Evolutionary conservation across 1,140 invertebrate genomes (phyloP), one percentile per base, ranked within the genome.

Genomic region (Elysia chlorotica): DNA sequence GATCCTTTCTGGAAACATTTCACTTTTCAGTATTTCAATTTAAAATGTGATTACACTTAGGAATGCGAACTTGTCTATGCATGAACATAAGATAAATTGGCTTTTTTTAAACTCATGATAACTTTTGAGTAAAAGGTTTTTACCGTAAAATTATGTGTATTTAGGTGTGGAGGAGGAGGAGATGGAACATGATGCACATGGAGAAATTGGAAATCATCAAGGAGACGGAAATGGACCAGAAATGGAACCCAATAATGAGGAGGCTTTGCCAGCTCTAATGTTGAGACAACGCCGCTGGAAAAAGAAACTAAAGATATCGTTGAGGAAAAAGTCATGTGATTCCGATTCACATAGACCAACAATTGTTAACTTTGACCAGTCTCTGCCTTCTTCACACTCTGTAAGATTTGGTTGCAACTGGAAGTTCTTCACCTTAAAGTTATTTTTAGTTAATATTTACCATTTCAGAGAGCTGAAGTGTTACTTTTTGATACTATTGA

Each of bases 321-420:
- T 23, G 19, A 61, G 59, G 70, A 25, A 53, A 35, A 31, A 70
- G 2, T n/a, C 28, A 72, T 19, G 23, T 10, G 28, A 37, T 1
- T 25, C 33, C 25, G 25, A 25, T 3, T 53, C 28, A 54, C 36
- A 33, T 36, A 23, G 61, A 38, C 62, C 48, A 35, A n/a, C 71
- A n/a, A 59, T 72, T 35, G 56, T 73, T 1, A 79, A 71, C 37
- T 82, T 77, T 76, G 81, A 82, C 54, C 71, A 70, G 33, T 79
- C 78, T 53, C 59, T 82, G 35, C 81, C 81, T 25, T 75, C 67
- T 21, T 71, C 79, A 23, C 81, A 82, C 59, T 78, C 81, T 31
- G 81, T 82, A 74, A 76, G 77, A 41, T n/a, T n/a, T n/a, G n/a
- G n/a, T n/a, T n/a, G n/a, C n/a, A n/a, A n/a, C n/a, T n/a, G n/a